Evolutionary conservation across 2,113 vertebrate species (phyloP).

Genomic region (Lutjanus erythropterus): DNA sequence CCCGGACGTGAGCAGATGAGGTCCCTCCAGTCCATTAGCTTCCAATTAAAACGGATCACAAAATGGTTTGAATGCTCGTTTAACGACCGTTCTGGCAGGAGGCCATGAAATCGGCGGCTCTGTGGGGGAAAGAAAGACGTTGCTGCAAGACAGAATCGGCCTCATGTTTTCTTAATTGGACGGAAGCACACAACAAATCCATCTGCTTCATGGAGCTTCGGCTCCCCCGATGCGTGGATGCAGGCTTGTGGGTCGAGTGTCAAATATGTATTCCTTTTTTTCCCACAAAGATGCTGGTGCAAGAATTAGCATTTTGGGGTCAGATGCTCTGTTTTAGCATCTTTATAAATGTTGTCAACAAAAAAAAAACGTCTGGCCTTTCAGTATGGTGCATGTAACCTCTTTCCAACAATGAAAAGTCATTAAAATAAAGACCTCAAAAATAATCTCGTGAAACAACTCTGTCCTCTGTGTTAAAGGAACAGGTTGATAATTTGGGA

Average conservation of each 20-base stretch:
- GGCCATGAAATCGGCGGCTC: conserved; percentile 38
- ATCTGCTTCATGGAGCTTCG: conserved; percentile 17
- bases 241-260: conserved; percentile 16
- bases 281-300: neutral
- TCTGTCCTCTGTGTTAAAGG: neutral
- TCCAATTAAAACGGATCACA: conserved; percentile 73
- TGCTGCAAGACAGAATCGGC: conserved; percentile 5
- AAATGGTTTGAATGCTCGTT: conserved; percentile 58
- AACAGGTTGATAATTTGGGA: neutral
- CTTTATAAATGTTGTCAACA: neutral
- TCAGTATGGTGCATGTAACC: neutral
- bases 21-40: conserved; percentile 72
- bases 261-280: conserved; percentile 19
- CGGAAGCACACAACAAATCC: conserved; percentile 20
- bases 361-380: neutral
- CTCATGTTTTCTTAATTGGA: conserved; percentile 40
- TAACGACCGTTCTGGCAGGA: conserved; percentile 56
- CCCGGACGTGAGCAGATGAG: conserved; percentile 65
- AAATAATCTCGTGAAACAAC: neutral
- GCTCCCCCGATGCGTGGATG: conserved; percentile 3
- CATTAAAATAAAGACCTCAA: neutral
- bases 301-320: neutral
- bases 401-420: neutral
- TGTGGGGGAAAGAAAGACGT: conserved; percentile 30
- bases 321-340: neutral